Percentiles rank a stretch among this genome's conserved stretches.
These are phyloP conservation scores for Agrenia bidenticulata DNA, from an alignment of 2,888 invertebrate genomes.

Conservation along the genomic window DNA sequence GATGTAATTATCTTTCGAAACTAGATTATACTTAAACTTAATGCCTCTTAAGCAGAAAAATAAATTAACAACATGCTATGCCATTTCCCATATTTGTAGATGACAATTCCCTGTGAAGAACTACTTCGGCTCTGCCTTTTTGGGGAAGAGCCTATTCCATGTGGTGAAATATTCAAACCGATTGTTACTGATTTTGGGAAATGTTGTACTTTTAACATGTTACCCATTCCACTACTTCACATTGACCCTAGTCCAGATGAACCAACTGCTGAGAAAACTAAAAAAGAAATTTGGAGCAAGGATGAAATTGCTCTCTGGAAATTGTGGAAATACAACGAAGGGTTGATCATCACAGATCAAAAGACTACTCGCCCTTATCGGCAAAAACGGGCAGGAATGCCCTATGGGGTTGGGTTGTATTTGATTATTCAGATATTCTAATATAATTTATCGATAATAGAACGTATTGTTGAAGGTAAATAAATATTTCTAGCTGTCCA, in stretches of 20 bases:
- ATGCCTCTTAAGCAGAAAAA: no score
- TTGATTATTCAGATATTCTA: no score
- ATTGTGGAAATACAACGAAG: conserved; percentile 15
- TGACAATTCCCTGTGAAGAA: no score
- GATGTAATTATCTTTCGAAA: no score
- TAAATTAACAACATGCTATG: no score
- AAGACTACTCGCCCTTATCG: conserved; percentile 24
- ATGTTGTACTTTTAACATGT: conserved; percentile 80
- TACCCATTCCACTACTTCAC: conserved; percentile 61
- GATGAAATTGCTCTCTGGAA: conserved; percentile 29
- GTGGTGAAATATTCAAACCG: conserved; percentile 68
- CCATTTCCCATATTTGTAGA: conserved; percentile 14
- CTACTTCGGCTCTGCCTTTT: no score
- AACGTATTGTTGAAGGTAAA: no score
- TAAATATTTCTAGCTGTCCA: conserved; percentile 39
- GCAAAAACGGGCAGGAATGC: conserved; percentile 43
- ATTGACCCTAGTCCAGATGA: conserved; percentile 19
- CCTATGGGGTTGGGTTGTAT: no score
- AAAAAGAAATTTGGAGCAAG: conserved; percentile 33
- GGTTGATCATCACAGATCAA: neutral
- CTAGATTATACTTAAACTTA: no score
- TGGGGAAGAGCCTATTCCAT: no score
- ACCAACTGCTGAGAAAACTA: no score
- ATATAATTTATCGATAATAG: no score
- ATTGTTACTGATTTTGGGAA: conserved; percentile 80